Evolutionary conservation across 2,113 vertebrate genomes (phyloP).

Genomic region (Fregata magnificens): DNA sequence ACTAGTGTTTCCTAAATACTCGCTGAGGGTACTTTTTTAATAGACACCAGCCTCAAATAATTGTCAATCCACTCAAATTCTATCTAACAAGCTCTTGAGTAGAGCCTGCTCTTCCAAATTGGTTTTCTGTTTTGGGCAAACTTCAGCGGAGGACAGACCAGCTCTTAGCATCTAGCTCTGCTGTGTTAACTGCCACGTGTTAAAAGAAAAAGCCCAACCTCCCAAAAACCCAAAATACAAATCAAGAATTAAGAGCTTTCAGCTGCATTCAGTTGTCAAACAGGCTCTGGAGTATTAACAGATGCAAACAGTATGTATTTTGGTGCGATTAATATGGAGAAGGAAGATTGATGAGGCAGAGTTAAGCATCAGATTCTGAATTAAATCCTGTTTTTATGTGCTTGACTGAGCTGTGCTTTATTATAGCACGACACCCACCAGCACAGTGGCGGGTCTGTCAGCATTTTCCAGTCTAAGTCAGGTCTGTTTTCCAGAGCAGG

Average conservation of each 20-base stretch:
- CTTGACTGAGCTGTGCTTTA: background rate
- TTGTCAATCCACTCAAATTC: background rate
- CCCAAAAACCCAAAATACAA: background rate
- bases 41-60: background rate
- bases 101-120: background rate
- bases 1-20: background rate
- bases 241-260: constrained; percentile 42
- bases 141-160: background rate
- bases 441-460: background rate
- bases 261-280: constrained; percentile 53
- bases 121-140: background rate
- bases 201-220: background rate
- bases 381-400: background rate
- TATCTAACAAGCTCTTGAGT: background rate
- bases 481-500: background rate
- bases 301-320: background rate
- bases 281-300: constrained; percentile 33
- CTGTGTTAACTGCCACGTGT: background rate
- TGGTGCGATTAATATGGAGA: background rate
- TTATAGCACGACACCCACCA: background rate
- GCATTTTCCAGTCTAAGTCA: background rate
- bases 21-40: background rate
- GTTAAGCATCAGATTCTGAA: background rate
- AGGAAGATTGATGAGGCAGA: background rate
- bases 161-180: background rate